These are phyloP conservation scores for Calliphora vomitoria DNA, from an alignment of 2,888 invertebrate genomes.

Conservation along the genomic window DNA sequence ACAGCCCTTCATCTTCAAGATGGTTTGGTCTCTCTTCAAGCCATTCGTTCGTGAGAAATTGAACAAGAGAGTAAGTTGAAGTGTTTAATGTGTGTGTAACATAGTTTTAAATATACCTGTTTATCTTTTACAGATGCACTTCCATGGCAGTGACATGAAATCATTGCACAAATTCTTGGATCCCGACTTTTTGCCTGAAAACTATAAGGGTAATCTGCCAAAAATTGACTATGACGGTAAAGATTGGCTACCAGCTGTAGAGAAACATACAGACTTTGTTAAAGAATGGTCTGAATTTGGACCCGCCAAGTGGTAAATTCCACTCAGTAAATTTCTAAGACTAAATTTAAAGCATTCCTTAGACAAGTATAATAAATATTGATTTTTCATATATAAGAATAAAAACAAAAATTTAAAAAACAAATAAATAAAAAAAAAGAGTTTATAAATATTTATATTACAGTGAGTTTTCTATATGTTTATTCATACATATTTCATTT, in stretches of 20 bases:
- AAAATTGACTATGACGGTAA: conserved; percentile 91
- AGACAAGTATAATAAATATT: conserved; percentile 38
- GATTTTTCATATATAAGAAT: conserved; percentile 1
- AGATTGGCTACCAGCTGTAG: conserved; percentile 91
- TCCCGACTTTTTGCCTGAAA: conserved; percentile 89
- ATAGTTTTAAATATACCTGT: background rate
- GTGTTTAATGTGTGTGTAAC: background rate
- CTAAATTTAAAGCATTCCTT: conserved; percentile 59
- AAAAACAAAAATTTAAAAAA: conserved; percentile 39
- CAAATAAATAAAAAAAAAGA: conserved; percentile 21
- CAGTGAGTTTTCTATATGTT: conserved; percentile 66
- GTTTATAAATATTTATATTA: conserved; percentile 61
- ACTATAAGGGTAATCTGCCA: conserved; percentile 91
- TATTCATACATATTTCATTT: conserved; percentile 66
- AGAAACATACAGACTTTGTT: conserved; percentile 88
- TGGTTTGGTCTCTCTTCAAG: conserved; percentile 94
- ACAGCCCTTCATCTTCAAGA: conserved; percentile 92
- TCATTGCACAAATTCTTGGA: conserved; percentile 90
- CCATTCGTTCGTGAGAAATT: conserved; percentile 92
- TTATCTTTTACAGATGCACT: conserved; percentile 88
- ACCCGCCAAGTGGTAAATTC: conserved; percentile 85
- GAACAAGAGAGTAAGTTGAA: conserved; percentile 88
- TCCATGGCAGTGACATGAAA: conserved; percentile 93
- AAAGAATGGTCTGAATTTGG: conserved; percentile 89
- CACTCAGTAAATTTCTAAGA: conserved; percentile 27